Conservation (phyloP, 2,888 invertebrate genomes). For the Lycophotia porphyrea region DNA sequence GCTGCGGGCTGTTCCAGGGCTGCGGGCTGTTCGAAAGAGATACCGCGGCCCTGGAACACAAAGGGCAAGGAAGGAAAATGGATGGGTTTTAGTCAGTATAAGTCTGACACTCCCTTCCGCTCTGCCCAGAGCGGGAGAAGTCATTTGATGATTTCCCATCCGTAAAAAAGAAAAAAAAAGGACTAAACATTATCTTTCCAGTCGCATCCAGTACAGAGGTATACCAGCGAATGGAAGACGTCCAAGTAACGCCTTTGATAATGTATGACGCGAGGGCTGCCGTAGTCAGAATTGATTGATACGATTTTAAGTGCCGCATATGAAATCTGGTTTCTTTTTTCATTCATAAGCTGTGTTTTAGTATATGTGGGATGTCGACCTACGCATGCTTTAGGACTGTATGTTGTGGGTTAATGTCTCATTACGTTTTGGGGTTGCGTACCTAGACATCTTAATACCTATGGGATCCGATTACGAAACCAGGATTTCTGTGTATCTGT, state of each 20-base stretch:
- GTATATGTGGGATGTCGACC: slow-evolving; percentile 27
- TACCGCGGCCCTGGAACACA: too few species aligned
- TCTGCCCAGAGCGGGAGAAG: too few species aligned
- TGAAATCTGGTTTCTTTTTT: slow-evolving; percentile 62
- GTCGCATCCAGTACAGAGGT: slow-evolving; percentile 52
- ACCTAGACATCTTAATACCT: background rate
- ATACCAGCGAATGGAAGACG: slow-evolving; percentile 67
- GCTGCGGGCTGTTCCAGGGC: too few species aligned
- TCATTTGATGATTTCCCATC: too few species aligned
- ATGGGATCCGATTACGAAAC: background rate
- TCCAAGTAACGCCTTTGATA: slow-evolving; percentile 74
- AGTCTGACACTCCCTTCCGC: too few species aligned
- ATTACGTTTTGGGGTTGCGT: background rate
- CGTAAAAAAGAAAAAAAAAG: too few species aligned
- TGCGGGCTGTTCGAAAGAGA: too few species aligned
- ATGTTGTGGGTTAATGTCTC: background rate
- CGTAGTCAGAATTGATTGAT: slow-evolving; percentile 73
- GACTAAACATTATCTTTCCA: background rate
- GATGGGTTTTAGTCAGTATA: too few species aligned
- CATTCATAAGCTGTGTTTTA: slow-evolving; percentile 52
- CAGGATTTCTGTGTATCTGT: background rate
- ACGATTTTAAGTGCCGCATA: slow-evolving; percentile 72
- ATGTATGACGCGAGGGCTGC: slow-evolving; percentile 70
- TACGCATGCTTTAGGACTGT: slow-evolving; percentile 15
- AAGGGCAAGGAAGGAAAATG: too few species aligned